Conservation (phyloP, 2,888 invertebrate genomes). For the Hypomecis atomaria region DNA sequence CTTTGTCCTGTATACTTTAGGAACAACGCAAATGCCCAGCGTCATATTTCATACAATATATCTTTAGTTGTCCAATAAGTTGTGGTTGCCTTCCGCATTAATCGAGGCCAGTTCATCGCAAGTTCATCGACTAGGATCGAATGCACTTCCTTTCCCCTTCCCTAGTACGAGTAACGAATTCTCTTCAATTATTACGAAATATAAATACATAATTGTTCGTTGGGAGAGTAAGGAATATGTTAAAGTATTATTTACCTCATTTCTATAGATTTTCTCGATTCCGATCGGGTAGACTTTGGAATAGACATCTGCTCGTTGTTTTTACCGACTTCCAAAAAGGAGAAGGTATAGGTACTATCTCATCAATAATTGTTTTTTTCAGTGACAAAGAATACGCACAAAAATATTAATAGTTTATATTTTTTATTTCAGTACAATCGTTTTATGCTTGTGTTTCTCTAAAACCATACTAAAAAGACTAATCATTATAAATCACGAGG, state of each 20-base stretch:
- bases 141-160: slow-evolving; percentile 52
- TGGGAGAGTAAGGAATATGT: slow-evolving; percentile 1
- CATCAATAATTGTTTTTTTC: no score
- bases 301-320: no score
- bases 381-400: no score
- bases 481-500: no score
- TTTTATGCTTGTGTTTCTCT: no score
- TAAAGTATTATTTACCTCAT: slow-evolving; percentile 26
- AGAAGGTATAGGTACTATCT: no score
- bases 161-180: slow-evolving; percentile 15
- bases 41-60: slow-evolving; percentile 27
- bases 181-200: neutral
- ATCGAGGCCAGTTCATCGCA: slow-evolving; percentile 67
- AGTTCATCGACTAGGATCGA: slow-evolving; percentile 54
- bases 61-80: slow-evolving; percentile 19
- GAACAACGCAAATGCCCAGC: neutral
- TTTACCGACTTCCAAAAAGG: no score
- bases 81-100: slow-evolving; percentile 61
- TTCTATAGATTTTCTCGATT: neutral
- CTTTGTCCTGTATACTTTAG: slow-evolving; percentile 9
- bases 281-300: no score
- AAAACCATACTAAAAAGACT: no score
- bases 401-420: no score
- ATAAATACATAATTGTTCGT: slow-evolving; percentile 5
- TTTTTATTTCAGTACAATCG: no score